A percentile compares a stretch with the other conserved stretches of the same genome.
These are phyloP conservation scores for Strongylocentrotus purpuratus DNA, from an alignment of 35 echinoderm and acorn worm genomes.

Conservation along the genomic window DNA sequence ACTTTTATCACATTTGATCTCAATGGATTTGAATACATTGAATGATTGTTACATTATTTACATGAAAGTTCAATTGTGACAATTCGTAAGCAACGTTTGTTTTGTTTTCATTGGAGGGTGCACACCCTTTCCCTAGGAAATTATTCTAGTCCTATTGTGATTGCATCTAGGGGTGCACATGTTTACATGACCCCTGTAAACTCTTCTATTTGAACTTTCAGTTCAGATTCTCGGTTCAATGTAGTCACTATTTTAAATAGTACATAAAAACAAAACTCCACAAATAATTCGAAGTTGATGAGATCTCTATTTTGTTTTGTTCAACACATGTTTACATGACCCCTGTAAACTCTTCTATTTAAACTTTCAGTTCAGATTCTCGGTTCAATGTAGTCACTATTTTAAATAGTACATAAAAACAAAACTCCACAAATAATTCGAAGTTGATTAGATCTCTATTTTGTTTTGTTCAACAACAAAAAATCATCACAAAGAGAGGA, in stretches of 20 bases:
- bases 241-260: not conserved
- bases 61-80: too few relatives aligned
- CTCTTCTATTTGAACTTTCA: not conserved
- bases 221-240: not conserved
- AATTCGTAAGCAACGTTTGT: not conserved
- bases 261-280: too few relatives aligned
- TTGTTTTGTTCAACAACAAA: too few relatives aligned
- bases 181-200: not conserved
- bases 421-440: too few relatives aligned
- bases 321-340: not conserved
- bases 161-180: not conserved
- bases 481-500: too few relatives aligned
- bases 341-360: not conserved
- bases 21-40: too few relatives aligned
- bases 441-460: too few relatives aligned
- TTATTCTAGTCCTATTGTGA: not conserved
- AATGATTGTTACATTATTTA: too few relatives aligned
- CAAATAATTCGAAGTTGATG: too few relatives aligned
- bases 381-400: not conserved
- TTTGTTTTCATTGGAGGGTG: not conserved
- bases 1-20: too few relatives aligned
- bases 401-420: not conserved
- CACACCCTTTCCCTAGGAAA: not conserved
- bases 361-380: not conserved
- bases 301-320: too few relatives aligned